Percentiles rank a stretch among this genome's conserved stretches.
Conservation (phyloP, 2,888 invertebrate species). For the Plebejus anna region DNA sequence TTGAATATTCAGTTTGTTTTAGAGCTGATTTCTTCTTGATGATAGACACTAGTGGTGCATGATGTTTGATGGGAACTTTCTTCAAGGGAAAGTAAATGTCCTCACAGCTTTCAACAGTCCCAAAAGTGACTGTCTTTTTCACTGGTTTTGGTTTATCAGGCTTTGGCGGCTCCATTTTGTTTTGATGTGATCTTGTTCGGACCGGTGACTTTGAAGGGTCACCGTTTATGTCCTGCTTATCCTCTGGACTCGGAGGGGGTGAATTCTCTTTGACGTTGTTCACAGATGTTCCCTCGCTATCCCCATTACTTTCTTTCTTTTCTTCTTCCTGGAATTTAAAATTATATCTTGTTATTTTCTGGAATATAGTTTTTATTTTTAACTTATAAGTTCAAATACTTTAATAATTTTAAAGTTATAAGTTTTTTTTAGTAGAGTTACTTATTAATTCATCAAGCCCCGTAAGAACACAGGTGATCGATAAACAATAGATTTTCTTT, state of each 20-base stretch:
- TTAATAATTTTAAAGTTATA: no score
- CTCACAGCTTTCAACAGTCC: constrained; percentile 82
- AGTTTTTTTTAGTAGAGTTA: no score
- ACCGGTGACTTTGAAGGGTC: constrained; percentile 67
- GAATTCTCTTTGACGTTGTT: constrained; percentile 53
- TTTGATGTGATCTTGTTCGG: constrained; percentile 72
- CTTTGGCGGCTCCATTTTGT: constrained; percentile 73
- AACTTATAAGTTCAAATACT: no score
- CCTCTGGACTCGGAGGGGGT: constrained; percentile 41
- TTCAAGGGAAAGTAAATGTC: constrained; percentile 79
- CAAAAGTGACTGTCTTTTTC: constrained; percentile 83
- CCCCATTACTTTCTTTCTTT: constrained; percentile 74
- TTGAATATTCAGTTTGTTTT: constrained; percentile 77
- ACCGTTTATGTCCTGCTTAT: constrained; percentile 46
- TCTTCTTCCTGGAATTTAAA: constrained; percentile 69
- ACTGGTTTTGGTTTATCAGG: constrained; percentile 71
- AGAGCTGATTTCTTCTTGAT: constrained; percentile 82
- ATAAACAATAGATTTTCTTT: no score
- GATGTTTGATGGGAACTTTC: constrained; percentile 79
- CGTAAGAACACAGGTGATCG: no score
- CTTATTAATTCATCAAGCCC: no score
- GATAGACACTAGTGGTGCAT: constrained; percentile 81
- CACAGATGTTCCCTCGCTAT: constrained; percentile 54
- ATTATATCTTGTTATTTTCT: neutral
- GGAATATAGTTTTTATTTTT: neutral